Base-by-base conservation (phyloP, 2,797 vertebrate species). In the Artibeus lituratus region DNA sequence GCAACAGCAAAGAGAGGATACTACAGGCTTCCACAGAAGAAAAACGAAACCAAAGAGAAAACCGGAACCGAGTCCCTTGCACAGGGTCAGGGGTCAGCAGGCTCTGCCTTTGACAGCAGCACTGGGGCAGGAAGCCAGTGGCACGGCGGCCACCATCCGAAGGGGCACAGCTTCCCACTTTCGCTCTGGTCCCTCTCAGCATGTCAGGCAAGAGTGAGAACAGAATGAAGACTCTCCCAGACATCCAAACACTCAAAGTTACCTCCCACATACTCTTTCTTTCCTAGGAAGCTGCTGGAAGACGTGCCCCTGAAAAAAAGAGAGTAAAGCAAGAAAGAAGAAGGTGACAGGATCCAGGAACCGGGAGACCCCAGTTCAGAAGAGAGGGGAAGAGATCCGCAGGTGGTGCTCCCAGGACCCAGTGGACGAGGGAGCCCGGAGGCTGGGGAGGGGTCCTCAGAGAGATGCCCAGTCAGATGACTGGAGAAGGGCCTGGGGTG, bases 41-140 rank as follows among this genome's bases (percentile, higher is more conserved):
- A 92, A 70, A 67, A 57, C 24, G 51, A 44, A 88, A 65, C 47
- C 72, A 32, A 73, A 77, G n/a, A 18, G 39, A 51, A 89, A 88
- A 21, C 37, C n/a, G 57, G 55, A 76, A 81, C 42, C n/a, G 42
- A 80, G 59, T 44, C 51, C 47, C 2, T 3, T 18, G 14, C 59
- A 81, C 32, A 19, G 29, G n/a, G 39, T 35, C 51, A 12, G 72
- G 65, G 65, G 14, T 44, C 55, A 32, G 42, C 16, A 37, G 53
- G 19, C 2, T 6, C n/a, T 24, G 32, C 69, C 53, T 22, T 42
- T 59, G 39, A 4, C 22, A 35, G 22, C 55, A 37, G 39, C 37
- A 18, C 37, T 29, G 7, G 1, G 57, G 49, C 16, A n/a, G 10
- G 35, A 42, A 19, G 67, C 57, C 67, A 55, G 18, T 14, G 57